These are phyloP conservation scores for Dasypogon diadema DNA, from an alignment of 2,888 invertebrate genomes.

Conservation along the genomic window DNA sequence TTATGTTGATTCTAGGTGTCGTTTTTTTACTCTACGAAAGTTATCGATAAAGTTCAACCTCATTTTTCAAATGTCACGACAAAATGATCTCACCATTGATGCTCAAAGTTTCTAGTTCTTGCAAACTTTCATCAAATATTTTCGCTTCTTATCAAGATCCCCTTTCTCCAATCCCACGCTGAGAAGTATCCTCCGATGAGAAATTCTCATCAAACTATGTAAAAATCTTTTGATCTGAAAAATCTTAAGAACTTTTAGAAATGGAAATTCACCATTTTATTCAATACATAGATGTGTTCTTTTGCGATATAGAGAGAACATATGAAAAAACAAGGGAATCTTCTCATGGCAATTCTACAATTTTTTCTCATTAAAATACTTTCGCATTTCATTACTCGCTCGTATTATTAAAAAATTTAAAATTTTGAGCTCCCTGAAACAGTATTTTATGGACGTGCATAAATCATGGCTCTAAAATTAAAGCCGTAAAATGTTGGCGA, in stretches of 20 bases:
- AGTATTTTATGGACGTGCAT: slow-evolving; percentile 26
- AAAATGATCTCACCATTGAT: slow-evolving; percentile 27
- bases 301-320: too few relatives aligned
- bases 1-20: slow-evolving; percentile 6
- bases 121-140: neutral
- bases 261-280: too few relatives aligned
- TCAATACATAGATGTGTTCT: too few relatives aligned
- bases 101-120: neutral
- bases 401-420: neutral
- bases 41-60: slow-evolving; percentile 27
- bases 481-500: neutral
- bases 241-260: too few relatives aligned
- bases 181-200: slow-evolving; percentile 16
- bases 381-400: too few relatives aligned
- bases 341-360: too few relatives aligned
- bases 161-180: neutral
- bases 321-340: too few relatives aligned
- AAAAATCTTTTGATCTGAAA: too few relatives aligned
- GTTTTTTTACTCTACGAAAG: slow-evolving; percentile 28
- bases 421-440: slow-evolving; percentile 17
- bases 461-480: slow-evolving; percentile 28
- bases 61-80: slow-evolving; percentile 16
- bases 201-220: slow-evolving; percentile 13
- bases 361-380: too few relatives aligned
- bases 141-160: neutral